Conservation (phyloP, 2,888 invertebrate species). For the Bhutanitis thaidina region DNA sequence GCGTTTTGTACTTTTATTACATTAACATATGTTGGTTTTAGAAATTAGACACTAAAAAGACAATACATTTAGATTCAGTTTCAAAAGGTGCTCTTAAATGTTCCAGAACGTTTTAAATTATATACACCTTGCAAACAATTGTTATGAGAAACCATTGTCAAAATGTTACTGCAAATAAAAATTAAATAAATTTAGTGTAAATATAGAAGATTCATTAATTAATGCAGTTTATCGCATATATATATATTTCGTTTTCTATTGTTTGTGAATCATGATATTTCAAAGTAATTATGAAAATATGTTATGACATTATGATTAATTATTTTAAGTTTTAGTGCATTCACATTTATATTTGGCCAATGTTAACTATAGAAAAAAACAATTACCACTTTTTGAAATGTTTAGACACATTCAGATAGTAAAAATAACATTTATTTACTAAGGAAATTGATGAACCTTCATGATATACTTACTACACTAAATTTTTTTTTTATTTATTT, state of each 20-base stretch:
- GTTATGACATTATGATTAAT: background rate
- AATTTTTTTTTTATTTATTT: no score
- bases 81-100: slow-evolving; percentile 26
- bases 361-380: background rate
- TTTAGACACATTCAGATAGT: no score
- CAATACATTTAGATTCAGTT: slow-evolving; percentile 20
- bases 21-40: slow-evolving; percentile 47
- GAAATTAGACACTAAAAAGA: slow-evolving; percentile 36
- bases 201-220: slow-evolving; percentile 7
- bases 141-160: no score
- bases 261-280: slow-evolving; percentile 17
- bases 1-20: slow-evolving; percentile 68
- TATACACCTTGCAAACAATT: no score
- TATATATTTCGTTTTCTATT: slow-evolving; percentile 14
- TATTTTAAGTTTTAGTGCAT: slow-evolving; percentile 7
- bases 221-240: slow-evolving; percentile 9
- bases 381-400: no score
- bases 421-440: no score
- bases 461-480: no score
- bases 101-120: slow-evolving; percentile 6
- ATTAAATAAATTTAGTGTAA: slow-evolving; percentile 13
- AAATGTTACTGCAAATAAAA: background rate
- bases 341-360: slow-evolving; percentile 11
- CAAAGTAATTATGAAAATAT: slow-evolving; percentile 10
- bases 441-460: no score